These are phyloP conservation scores for Suncus etruscus DNA, from an alignment of 2,113 vertebrate genomes.

Conservation along the genomic window DNA sequence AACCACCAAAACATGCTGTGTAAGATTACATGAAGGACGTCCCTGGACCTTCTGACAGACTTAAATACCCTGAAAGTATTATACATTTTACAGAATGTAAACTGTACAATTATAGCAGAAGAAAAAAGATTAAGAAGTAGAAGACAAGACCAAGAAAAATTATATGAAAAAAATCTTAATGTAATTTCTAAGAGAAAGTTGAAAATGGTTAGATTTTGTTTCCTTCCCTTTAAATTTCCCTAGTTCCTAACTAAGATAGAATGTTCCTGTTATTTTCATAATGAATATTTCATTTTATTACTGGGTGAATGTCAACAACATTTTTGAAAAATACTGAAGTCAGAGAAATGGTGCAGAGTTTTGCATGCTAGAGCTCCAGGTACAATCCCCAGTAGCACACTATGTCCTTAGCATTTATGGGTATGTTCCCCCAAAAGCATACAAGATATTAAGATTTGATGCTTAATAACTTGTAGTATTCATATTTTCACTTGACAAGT, in stretches of 20 bases:
- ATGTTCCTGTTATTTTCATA: neutral
- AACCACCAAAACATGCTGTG: no score
- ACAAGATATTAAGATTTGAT: slow-evolving; percentile 32
- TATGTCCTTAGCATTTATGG: no score
- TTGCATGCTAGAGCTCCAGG: no score
- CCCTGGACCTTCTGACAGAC: neutral
- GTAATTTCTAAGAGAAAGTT: neutral
- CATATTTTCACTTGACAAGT: neutral
- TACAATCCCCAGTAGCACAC: no score
- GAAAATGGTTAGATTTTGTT: neutral
- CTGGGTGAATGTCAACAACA: neutral
- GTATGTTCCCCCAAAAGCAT: no score
- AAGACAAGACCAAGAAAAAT: neutral
- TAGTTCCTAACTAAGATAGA: neutral
- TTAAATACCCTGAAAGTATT: neutral
- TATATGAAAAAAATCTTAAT: neutral
- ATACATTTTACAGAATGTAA: neutral
- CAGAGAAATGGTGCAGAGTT: no score
- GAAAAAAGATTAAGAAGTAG: neutral
- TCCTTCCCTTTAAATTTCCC: neutral
- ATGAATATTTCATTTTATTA: neutral
- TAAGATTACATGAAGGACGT: no score
- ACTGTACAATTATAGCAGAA: neutral
- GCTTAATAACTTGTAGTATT: neutral
- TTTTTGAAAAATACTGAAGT: neutral